phyloP scores from a whole-genome alignment of 2,888 invertebrate genomes.

The Brachypalpus laphriformis region DNA sequence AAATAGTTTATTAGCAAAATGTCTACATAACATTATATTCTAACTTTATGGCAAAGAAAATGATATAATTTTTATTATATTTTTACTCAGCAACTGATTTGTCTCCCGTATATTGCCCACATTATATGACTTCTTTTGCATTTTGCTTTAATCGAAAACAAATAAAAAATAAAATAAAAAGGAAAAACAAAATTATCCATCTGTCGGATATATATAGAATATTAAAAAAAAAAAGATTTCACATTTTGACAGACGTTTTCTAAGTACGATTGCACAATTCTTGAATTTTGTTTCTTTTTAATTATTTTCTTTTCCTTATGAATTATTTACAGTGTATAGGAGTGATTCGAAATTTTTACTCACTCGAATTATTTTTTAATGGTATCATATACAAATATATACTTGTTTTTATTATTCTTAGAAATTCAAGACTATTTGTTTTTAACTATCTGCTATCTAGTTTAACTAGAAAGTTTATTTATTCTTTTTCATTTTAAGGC shows the following conservation, averaged over 20 bases:
- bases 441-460: conserved; percentile 48
- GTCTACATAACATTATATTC: conserved; percentile 2
- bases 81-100: conserved; percentile 4
- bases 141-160: not conserved
- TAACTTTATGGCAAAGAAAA: conserved; percentile 62
- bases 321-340: conserved; percentile 45
- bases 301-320: conserved; percentile 19
- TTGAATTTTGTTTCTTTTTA: conserved; percentile 33
- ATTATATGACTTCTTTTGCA: conserved; percentile 9
- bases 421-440: conserved; percentile 30
- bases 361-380: not conserved
- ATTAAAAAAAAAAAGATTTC: not conserved
- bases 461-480: conserved; percentile 46
- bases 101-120: conserved; percentile 47
- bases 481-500: conserved; percentile 53
- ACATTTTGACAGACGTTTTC: conserved; percentile 21
- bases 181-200: conserved; percentile 20
- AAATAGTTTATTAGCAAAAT: conserved; percentile 14
- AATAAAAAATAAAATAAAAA: conserved; percentile 7
- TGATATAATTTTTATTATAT: not conserved
- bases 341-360: conserved; percentile 23
- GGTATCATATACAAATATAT: conserved; percentile 25
- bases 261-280: conserved; percentile 74
- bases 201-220: conserved; percentile 6
- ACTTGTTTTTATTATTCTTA: conserved; percentile 6